Base-by-base conservation (phyloP, 2,113 vertebrate genomes). In the Acrocephalus arundinaceus region DNA sequence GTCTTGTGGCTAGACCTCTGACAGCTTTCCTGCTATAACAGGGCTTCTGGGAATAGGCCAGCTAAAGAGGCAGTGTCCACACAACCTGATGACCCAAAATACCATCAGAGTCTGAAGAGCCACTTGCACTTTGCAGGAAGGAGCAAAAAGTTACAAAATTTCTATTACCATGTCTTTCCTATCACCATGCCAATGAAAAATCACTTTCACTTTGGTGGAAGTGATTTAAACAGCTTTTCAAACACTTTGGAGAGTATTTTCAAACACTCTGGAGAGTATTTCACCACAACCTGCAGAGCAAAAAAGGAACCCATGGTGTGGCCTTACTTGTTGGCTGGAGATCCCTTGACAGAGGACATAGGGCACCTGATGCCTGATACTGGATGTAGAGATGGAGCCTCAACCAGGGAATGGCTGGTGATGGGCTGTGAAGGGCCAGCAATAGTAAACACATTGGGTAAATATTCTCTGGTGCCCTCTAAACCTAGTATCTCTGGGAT, bases 331-430 rank as follows among this genome's bases (percentile, higher is more conserved):
- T 24, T 28, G 30, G 23, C 48, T 82, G 41, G 15, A 85, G 25
- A 49, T n/a, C 15, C 39, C 35, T 75, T 2, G 0, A 8, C 4
- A 11, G 43, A 74, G 27, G 23, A 33, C 15, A 27, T 0, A 41
- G 7, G 6, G 8, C 22, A 67, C 43, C 9, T 67, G 27, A 51
- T 10, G 2, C 8, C 24, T 72, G 20, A 46, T 14, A 13, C 25
- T 70, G 17, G 21, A 28, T n/a, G 16, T 24, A 25, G 58, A 78
- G 54, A 51, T 23, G 17, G 35, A 22, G 31, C 16, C 48, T 63
- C 24, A 43, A 5, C 1, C 17, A 57, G 9, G 0, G 0, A 12
- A 12, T 45, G 37, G 6, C 31, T 81, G 59, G 30, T 63, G 24
- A 48, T 28, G 49, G 52, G 27, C 31, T 58, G 11, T 13, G 9